Evolutionary conservation across 2,888 invertebrate species (phyloP), one percentile per base, ranked within the genome.

Genomic region (Pheosia tremula): DNA sequence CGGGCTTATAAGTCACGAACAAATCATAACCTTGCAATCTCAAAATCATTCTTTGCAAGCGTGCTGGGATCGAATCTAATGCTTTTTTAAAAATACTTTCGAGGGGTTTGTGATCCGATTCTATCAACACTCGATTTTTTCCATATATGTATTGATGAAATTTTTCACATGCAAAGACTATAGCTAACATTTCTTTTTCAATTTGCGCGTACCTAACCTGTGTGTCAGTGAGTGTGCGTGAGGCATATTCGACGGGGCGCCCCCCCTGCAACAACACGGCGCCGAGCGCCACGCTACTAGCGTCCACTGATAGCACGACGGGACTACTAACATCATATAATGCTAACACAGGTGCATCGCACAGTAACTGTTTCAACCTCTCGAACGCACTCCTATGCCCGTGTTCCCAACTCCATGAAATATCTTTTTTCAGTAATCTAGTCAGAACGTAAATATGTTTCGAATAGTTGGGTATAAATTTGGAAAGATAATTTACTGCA

Each of bases 251-350:
- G 13, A 58, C 53, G 9, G 58, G 58, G 13, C 53, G 58, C 5
- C 58, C 58, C 10, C 41, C 60, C 62, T 76, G 74, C 61, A 74
- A 11, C 38, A 72, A 60, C 53, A 70, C 71, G 5, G 75, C 74
- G 50, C 76, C 73, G 49, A 74, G 57, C 52, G 68, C 73, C 8
- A 36, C 59, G 47, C 59, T 10, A 37, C 61, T 60, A 41, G 74
- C 71, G 60, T 72, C 75, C 24, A 75, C 72, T 37, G 70, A 65
- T 54, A 71, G 6, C 50, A 60, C 49, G 37, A 53, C 57, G 11
- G 62, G 67, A 49, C 13, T 8, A 3, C 8, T n/a, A 36, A 39
- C 58, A 43, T 62, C 61, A 58, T 63, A 70, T 59, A 67, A 43
- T 10, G 68, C 62, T 41, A 73, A 58, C 47, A 71, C 74, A 1